Conservation (phyloP, 2,797 vertebrate species). For the Poliocrania exsul region DNA sequence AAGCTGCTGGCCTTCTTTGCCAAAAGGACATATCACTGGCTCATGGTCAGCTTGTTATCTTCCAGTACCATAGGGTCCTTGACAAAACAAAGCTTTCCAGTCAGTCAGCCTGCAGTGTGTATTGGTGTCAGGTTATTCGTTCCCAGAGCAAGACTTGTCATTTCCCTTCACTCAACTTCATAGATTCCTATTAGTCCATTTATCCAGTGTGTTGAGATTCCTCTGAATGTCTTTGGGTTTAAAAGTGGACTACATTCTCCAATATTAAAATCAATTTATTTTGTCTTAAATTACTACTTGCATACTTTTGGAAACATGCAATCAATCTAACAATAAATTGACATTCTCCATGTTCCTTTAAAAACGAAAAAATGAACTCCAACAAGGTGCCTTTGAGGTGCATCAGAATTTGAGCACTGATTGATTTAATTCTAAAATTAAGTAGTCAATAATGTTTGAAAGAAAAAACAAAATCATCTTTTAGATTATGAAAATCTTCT, state of each 20-base stretch:
- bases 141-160: rapidly evolving
- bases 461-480: background rate
- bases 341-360: background rate
- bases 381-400: background rate
- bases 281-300: background rate
- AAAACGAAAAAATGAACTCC: background rate
- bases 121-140: background rate
- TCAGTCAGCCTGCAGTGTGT: background rate
- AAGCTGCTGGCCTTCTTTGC: background rate
- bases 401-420: background rate
- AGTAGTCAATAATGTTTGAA: slow-evolving; percentile 14
- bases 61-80: background rate
- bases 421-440: slow-evolving; percentile 50
- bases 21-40: background rate
- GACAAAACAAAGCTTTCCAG: background rate
- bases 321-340: background rate
- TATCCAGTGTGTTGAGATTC: background rate
- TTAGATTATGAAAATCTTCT: background rate
- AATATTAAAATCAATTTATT: background rate
- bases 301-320: background rate
- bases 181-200: background rate
- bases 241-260: background rate
- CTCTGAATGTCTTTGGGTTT: background rate
- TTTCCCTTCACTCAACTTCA: background rate
- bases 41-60: background rate